A percentile compares a stretch with the other conserved stretches of the same genome.
These are phyloP conservation scores for Dasysyrphus tricinctus DNA, from an alignment of 2,888 invertebrate genomes.

Conservation along the genomic window DNA sequence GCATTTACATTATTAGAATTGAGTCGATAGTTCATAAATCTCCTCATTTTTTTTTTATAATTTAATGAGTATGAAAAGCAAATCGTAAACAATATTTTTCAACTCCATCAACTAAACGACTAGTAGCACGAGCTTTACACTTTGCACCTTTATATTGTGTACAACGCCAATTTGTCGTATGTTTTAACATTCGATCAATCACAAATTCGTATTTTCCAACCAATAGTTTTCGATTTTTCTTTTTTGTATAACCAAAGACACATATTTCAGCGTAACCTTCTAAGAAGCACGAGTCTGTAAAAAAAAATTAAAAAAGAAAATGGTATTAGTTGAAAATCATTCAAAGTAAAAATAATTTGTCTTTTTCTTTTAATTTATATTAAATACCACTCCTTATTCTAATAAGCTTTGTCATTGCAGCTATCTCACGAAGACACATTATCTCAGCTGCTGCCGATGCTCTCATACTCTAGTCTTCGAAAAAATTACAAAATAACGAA, in stretches of 20 bases:
- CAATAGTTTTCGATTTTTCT: slow-evolving; percentile 80
- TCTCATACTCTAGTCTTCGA: not conserved
- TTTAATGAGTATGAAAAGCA: slow-evolving; percentile 79
- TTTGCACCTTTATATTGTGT: slow-evolving; percentile 80
- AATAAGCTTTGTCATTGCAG: not conserved
- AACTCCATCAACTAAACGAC: slow-evolving; percentile 79
- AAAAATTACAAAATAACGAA: not conserved
- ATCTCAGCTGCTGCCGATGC: not conserved
- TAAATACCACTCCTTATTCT: slow-evolving; percentile 3
- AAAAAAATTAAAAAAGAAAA: slow-evolving; percentile 34
- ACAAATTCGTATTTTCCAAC: slow-evolving; percentile 81
- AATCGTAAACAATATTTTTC: slow-evolving; percentile 80
- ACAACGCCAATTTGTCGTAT: slow-evolving; percentile 82
- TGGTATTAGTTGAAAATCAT: slow-evolving; percentile 16
- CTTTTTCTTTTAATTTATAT: not conserved
- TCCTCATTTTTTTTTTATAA: not conserved
- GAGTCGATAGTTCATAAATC: not conserved
- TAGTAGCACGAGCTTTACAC: slow-evolving; percentile 82
- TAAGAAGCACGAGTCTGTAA: slow-evolving; percentile 54
- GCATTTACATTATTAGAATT: not conserved
- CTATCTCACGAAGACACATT: not conserved
- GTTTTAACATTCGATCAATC: slow-evolving; percentile 81
- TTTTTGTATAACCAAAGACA: slow-evolving; percentile 80
- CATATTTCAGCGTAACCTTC: slow-evolving; percentile 66
- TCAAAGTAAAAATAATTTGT: not conserved